Evolutionary conservation across 2,797 vertebrate genomes (phyloP).

Genomic region (Sciurus vulgaris): DNA sequence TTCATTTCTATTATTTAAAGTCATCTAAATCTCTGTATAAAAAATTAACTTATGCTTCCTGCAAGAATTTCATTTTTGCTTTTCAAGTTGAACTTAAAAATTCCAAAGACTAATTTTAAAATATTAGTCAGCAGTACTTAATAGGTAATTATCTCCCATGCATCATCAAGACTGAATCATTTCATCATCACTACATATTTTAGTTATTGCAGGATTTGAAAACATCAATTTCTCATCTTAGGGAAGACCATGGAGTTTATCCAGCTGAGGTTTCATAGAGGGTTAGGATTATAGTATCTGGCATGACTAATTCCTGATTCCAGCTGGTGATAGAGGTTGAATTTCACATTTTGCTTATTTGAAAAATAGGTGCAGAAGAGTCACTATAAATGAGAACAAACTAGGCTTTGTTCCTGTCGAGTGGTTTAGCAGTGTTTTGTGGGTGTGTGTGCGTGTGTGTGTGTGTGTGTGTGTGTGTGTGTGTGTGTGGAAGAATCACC

Average conservation of each 20-base stretch:
- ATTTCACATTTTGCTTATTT: conserved; percentile 72
- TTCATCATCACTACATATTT: background rate
- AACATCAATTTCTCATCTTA: conserved; percentile 18
- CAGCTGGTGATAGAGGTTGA: background rate
- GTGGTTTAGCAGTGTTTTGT: background rate
- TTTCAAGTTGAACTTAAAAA: conserved; percentile 42
- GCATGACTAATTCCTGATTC: conserved; percentile 54
- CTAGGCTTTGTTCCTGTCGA: conserved; percentile 81
- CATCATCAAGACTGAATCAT: background rate
- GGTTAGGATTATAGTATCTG: background rate
- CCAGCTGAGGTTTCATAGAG: background rate
- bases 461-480: background rate
- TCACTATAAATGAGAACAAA: conserved; percentile 77
- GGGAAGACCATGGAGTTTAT: background rate
- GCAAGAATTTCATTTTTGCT: conserved; percentile 7
- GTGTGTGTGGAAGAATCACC: conserved; percentile 74
- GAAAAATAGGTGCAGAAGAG: conserved; percentile 56
- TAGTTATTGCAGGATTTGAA: background rate
- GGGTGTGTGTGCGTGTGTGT: too few relatives aligned
- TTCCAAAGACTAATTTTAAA: background rate
- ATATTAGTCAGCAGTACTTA: background rate
- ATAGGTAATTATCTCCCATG: background rate
- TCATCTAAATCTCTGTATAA: background rate
- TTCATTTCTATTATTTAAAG: conserved; percentile 1
- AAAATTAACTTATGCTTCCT: background rate